These are phyloP conservation scores for Fistularia tabacaria DNA, from an alignment of 2,797 vertebrate species.

Conservation along the genomic window DNA sequence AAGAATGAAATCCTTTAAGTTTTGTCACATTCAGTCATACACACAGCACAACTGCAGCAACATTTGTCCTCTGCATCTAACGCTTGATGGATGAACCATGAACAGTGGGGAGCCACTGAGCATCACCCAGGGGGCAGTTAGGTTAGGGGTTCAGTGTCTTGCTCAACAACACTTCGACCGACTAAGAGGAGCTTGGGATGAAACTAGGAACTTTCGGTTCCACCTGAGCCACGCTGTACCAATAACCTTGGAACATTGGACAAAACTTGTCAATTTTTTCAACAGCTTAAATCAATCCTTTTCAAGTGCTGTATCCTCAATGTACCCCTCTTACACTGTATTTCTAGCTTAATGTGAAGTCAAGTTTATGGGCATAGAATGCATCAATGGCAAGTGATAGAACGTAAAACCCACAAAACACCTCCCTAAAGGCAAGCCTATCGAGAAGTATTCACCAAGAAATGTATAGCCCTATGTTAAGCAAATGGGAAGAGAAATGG, in stretches of 20 bases:
- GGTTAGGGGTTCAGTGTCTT: not conserved
- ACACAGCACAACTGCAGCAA: too few relatives aligned
- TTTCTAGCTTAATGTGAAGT: conserved; percentile 26
- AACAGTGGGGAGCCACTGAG: too few relatives aligned
- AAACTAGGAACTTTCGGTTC: not conserved
- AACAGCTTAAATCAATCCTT: too few relatives aligned
- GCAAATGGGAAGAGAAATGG: conserved; percentile 62
- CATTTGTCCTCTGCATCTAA: conserved; percentile 23
- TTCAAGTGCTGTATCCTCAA: too few relatives aligned
- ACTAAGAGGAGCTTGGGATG: not conserved
- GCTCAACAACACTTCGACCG: conserved; percentile 15
- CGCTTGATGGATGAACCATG: too few relatives aligned
- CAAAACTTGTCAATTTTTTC: too few relatives aligned
- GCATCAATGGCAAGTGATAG: conserved; percentile 49
- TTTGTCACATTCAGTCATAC: too few relatives aligned
- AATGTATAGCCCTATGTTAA: conserved; percentile 61
- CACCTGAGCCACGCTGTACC: not conserved
- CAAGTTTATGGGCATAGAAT: conserved; percentile 38
- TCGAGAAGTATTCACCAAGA: conserved; percentile 47
- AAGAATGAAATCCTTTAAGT: too few relatives aligned
- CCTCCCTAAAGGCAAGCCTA: conserved; percentile 40
- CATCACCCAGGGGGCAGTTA: too few relatives aligned
- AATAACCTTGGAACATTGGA: too few relatives aligned
- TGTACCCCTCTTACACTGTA: too few relatives aligned
- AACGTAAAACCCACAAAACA: conserved; percentile 45